These are phyloP conservation scores for Microcebus griseorufus DNA, from an alignment of 2,113 vertebrate species.

Conservation along the genomic window DNA sequence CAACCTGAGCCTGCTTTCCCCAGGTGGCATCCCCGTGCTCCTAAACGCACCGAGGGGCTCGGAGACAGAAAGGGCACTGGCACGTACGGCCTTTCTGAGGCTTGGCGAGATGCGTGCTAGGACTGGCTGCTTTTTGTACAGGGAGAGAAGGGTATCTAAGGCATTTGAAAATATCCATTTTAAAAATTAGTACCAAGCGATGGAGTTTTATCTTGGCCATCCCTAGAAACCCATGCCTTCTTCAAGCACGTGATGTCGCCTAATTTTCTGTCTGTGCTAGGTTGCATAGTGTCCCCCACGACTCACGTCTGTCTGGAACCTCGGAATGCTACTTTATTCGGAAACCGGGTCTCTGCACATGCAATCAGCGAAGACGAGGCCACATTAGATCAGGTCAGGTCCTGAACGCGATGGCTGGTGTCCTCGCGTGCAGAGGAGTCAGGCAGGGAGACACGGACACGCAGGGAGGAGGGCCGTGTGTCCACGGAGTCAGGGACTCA, in stretches of 20 bases:
- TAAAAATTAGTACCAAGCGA: not conserved
- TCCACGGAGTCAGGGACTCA: rapidly evolving
- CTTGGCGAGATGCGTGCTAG: rapidly evolving
- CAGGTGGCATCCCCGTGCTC: rapidly evolving
- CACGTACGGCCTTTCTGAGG: not conserved
- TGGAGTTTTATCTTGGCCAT: not conserved
- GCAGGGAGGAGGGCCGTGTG: not conserved
- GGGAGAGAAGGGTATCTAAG: not conserved
- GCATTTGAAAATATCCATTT: not conserved
- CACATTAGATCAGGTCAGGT: rapidly evolving
- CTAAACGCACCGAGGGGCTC: too few species aligned
- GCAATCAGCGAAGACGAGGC: not conserved
- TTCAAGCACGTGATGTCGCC: not conserved
- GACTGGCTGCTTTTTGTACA: not conserved
- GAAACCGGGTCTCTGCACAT: not conserved
- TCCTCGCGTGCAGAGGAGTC: not conserved
- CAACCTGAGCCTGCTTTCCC: rapidly evolving
- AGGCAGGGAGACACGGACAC: not conserved
- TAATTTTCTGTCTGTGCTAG: not conserved
- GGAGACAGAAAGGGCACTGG: rapidly evolving
- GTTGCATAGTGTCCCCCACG: too few species aligned
- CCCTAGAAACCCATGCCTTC: not conserved
- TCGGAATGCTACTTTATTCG: not conserved
- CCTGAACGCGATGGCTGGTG: not conserved
- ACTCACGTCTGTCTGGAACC: not conserved